phyloP scores from a whole-genome alignment of 2,113 vertebrate genomes.

The Pandion haliaetus region DNA sequence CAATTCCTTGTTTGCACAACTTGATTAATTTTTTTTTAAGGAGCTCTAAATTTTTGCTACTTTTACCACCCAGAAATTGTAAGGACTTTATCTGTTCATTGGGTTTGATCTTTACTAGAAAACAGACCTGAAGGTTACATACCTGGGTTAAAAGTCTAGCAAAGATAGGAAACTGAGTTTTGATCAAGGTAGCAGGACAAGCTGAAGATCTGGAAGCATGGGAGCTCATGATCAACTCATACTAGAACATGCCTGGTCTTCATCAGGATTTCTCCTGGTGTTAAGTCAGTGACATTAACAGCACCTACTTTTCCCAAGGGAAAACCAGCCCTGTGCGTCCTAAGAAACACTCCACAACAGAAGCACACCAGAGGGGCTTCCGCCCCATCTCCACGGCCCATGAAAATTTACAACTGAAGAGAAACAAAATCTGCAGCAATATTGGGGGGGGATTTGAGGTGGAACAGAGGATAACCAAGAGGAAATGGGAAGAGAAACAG shows the following conservation, averaged over 20 bases:
- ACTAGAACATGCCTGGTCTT: background rate
- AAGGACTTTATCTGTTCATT: background rate
- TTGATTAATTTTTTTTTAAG: background rate
- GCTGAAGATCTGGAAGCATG: background rate
- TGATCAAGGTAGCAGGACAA: background rate
- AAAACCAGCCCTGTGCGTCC: background rate
- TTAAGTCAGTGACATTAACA: background rate
- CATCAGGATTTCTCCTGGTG: background rate
- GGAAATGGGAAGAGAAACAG: background rate
- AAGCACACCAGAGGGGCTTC: background rate
- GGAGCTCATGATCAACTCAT: fast-evolving
- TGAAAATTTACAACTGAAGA: background rate
- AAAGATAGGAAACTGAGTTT: background rate
- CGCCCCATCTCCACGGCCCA: background rate
- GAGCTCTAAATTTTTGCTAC: background rate
- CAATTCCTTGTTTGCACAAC: background rate
- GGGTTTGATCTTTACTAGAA: background rate
- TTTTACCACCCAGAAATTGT: background rate
- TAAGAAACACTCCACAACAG: background rate
- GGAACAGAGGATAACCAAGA: background rate
- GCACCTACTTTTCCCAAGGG: background rate
- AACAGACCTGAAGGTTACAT: background rate
- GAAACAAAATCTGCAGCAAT: background rate
- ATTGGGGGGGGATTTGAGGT: background rate
- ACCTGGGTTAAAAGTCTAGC: background rate